Base-by-base conservation (phyloP, 2,888 invertebrate genomes). In the Pollenia labialis region DNA sequence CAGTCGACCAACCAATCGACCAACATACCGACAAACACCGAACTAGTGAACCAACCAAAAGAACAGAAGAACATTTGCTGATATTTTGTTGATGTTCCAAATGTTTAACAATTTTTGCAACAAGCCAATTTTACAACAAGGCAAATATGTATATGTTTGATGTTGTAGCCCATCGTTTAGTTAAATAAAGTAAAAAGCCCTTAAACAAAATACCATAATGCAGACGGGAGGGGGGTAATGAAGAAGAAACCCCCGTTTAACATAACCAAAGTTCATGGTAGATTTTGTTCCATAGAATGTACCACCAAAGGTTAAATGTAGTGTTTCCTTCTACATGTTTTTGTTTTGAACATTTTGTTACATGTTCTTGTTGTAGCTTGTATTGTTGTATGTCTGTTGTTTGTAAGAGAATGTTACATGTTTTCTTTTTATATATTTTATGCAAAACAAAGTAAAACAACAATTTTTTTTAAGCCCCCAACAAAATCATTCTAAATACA, bases 301-400 rank as follows among this genome's bases (percentile, higher is more conserved):
- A 84, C 77, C 84, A 87, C 81, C 87, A 87, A 87, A 87, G 87
- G 87, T 87, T 87, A 87, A 87, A 87, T 87, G 87, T 84, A 71
- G 69, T 71, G 50, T 74, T 84, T 69, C 48, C 72, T 66, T 60
- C 46, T 60, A 32, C 32, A 32, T 64, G n/a, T 48, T 74, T 75
- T 68, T 23, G 23, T 60, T 69, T 23, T 80, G 60, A 2, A 10
- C 23, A 16, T 16, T 9, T 75, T 81, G 64, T 81, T 68, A 74
- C 72, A 84, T 87, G 83, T 79, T 87, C 60, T 76, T 64, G 84
- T 81, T 87, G 87, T 87, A 40, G 64, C 72, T 84, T 81, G 79
- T 74, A 60, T 64, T 71, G 16, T 71, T 50, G 52, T 52, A 58
- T 58, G 50, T 71, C 40, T 60, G 50, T 72, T 46, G 64, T 50